Conservation (phyloP, 2,113 vertebrate genomes). For the Cyprinodon variegatus region DNA sequence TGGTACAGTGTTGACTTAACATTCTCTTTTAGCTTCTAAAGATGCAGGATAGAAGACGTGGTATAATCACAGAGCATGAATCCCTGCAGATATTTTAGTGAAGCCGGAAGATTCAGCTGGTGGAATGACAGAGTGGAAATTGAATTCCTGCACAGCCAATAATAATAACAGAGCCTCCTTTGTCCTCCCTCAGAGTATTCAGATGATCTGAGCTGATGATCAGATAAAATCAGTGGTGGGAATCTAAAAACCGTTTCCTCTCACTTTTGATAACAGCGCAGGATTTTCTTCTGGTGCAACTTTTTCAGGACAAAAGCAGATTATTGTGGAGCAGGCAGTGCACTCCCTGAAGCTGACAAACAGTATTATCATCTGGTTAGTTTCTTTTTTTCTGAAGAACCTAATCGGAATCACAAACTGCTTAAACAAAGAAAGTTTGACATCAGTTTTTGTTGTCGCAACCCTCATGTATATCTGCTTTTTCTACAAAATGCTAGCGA, state of each 20-base stretch:
- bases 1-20: neutral
- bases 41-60: neutral
- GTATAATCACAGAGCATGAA: neutral
- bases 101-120: neutral
- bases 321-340: neutral
- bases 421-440: neutral
- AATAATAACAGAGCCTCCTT: neutral
- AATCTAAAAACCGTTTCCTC: neutral
- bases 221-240: neutral
- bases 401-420: neutral
- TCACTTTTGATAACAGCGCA: neutral
- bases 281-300: neutral
- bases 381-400: neutral
- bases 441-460: neutral
- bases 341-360: conserved; percentile 4
- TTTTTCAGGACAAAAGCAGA: neutral
- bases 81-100: neutral
- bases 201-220: neutral
- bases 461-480: neutral
- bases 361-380: neutral
- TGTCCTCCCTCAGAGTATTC: neutral
- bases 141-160: neutral
- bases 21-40: neutral
- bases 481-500: neutral
- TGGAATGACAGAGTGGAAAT: neutral